Evolutionary conservation across 1,140 invertebrate species (phyloP).

Genomic region (Drosophila teissieri): DNA sequence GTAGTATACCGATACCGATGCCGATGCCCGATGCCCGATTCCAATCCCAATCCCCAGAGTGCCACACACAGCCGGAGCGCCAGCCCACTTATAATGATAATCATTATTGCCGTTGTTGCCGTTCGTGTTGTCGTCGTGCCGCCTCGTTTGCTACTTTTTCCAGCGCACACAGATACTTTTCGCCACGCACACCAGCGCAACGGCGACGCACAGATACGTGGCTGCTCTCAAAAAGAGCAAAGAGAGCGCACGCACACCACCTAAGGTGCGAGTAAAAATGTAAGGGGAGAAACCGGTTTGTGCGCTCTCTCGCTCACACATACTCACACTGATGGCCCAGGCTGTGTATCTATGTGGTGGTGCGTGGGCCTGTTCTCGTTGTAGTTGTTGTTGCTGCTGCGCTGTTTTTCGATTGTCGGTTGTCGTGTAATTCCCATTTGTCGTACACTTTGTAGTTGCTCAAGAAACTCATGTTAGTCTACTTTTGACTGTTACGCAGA

Average conservation of each 20-base stretch:
- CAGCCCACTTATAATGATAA: conserved; percentile 83
- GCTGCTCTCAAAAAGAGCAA: conserved; percentile 10
- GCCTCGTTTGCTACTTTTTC: conserved; percentile 71
- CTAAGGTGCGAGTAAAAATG: conserved; percentile 18
- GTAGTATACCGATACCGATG: conserved; percentile 29
- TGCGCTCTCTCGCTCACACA: conserved; percentile 28
- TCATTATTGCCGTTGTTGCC: conserved; percentile 82
- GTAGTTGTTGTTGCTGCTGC: conserved; percentile 64
- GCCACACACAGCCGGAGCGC: conserved; percentile 57
- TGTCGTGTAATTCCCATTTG: conserved; percentile 85
- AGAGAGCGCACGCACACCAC: conserved; percentile 8
- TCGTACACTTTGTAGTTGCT: conserved; percentile 85
- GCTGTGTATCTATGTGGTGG: conserved; percentile 38
- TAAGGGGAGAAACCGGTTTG: conserved; percentile 67
- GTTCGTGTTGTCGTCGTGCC: conserved; percentile 63
- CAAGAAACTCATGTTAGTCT: conserved; percentile 85
- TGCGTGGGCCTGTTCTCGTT: conserved; percentile 44
- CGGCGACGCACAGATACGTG: conserved; percentile 11
- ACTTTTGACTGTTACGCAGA: conserved; percentile 85
- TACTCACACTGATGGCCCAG: not conserved
- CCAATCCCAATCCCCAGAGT: conserved; percentile 6
- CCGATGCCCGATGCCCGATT: conserved; percentile 22
- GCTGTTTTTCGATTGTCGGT: conserved; percentile 82
- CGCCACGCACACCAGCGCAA: not conserved
- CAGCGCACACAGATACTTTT: conserved; percentile 30